These are phyloP conservation scores for Eriocheir sinensis DNA, from an alignment of 1,140 invertebrate genomes.

Conservation along the genomic window DNA sequence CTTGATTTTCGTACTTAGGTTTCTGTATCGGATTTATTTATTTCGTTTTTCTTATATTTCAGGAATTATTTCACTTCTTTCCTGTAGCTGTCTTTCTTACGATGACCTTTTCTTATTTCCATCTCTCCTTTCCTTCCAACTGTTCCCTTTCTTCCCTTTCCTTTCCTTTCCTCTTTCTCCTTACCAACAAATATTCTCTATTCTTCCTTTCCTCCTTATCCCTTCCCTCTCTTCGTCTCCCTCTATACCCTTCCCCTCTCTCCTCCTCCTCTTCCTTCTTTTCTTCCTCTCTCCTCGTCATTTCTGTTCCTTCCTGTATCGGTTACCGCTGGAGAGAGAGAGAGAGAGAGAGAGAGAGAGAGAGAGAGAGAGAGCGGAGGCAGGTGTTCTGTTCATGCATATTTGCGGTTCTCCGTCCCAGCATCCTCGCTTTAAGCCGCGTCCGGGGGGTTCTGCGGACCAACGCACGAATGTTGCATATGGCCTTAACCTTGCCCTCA, in stretches of 20 bases:
- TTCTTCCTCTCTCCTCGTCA: not conserved
- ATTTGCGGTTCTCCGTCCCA: not conserved
- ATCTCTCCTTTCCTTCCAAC: not conserved
- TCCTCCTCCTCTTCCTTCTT: not conserved
- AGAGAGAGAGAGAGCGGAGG: not conserved
- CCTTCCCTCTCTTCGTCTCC: too few relatives aligned
- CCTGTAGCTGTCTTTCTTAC: too few relatives aligned
- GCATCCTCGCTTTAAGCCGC: not conserved
- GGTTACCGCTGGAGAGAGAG: not conserved
- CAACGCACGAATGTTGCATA: not conserved
- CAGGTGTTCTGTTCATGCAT: not conserved
- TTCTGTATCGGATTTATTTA: too few relatives aligned
- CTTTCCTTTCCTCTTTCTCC: not conserved
- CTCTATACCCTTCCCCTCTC: too few relatives aligned
- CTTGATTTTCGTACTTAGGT: too few relatives aligned
- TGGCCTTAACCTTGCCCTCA: too few relatives aligned
- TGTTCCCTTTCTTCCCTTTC: not conserved
- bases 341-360: constrained; percentile 22
- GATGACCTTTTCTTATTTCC: too few relatives aligned
- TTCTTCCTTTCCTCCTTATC: not conserved
- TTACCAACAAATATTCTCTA: too few relatives aligned
- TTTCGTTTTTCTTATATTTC: too few relatives aligned
- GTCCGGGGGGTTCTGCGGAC: not conserved
- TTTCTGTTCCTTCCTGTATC: not conserved
- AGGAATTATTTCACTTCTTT: too few relatives aligned